Percentiles rank a stretch among this genome's conserved stretches.
Conservation (phyloP, 2,888 invertebrate genomes). For the Cordylochernes scorpioides region DNA sequence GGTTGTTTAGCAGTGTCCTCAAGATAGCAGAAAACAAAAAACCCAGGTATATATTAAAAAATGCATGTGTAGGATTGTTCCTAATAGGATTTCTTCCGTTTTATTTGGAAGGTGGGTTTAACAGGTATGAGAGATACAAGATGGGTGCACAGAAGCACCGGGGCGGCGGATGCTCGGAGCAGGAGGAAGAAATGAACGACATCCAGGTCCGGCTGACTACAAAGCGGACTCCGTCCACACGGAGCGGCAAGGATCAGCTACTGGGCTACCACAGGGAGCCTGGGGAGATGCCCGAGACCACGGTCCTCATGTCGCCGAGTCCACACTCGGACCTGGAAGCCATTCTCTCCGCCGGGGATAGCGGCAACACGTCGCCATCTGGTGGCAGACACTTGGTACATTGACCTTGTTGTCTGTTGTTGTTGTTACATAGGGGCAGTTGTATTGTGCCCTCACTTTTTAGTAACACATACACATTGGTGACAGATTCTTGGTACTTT, state of each 20-base stretch:
- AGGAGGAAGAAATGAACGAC: constrained; percentile 1
- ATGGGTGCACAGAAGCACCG: background rate
- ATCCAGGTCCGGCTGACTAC: background rate
- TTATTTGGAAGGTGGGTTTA: background rate
- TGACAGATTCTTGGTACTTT: too few relatives aligned
- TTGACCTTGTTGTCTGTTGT: too few relatives aligned
- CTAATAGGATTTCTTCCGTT: background rate
- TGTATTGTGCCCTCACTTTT: too few relatives aligned
- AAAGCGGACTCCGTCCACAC: background rate
- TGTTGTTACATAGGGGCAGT: too few relatives aligned
- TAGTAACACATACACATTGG: too few relatives aligned
- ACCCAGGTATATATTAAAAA: too few relatives aligned
- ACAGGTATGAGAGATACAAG: background rate
- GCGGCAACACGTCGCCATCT: background rate
- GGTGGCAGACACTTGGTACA: too few relatives aligned
- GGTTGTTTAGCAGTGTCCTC: too few relatives aligned
- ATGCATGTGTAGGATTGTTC: too few relatives aligned
- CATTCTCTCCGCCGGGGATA: constrained; percentile 1
- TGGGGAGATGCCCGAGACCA: background rate
- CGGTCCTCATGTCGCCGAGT: constrained; percentile 1
- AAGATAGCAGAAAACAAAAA: too few relatives aligned
- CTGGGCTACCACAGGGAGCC: background rate
- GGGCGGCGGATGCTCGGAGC: background rate
- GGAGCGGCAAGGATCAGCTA: background rate
- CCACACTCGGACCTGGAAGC: constrained; percentile 1